Base-by-base conservation (phyloP, 2,888 invertebrate species). In the Troglohyphantes excavatus region DNA sequence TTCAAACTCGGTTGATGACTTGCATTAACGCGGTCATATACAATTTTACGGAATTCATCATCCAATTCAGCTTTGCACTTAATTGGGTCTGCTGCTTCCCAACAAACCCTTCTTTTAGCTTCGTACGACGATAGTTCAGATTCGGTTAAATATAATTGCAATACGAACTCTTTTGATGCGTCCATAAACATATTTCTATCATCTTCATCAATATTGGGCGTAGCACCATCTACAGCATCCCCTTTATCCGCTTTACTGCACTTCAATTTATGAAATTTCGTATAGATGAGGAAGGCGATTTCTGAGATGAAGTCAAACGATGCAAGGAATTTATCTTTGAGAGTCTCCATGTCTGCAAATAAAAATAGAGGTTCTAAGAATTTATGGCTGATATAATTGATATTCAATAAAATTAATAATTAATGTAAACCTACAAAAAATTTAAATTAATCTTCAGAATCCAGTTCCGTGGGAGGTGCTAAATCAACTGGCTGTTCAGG, bases 301-400 rank as follows among this genome's bases (percentile, higher is more conserved):
- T 33, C 67, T 17, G n/a, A 27, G 9, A 67, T 9, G n/a, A 67
- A 29, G 0, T 67, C 67, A 29, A 67, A 27, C 3, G 29, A 26
- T 23, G 21, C 21, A 9, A 67, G 3, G 6, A 27, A 27, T n/a
- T n/a, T 67, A n/a, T 67, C 29, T 29, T 29, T 67, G 2, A 6
- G 3, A 3, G 67, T 11, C 67, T 67, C 67, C 67, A 67, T 67
- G 2, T 13, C 67, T 67, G 67, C 9, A 67, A 67, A 67, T 5
- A n/a, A n/a, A 29, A 67, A 67, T 67, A 29, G 67, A 67, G 33
- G 67, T 29, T 67, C 75, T 17, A 76, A 21, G 63, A 65, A 65
- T 17, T 65, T 17, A 23, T 1, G n/a, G n/a, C 7, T 76, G 5
- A 61, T 19, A 27, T 23, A 23, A 17, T n/a, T n/a, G n/a, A n/a